A percentile compares a stretch with the other conserved stretches of the same genome.
Conservation (phyloP, 2,888 invertebrate species). For the Gortyna flavago region DNA sequence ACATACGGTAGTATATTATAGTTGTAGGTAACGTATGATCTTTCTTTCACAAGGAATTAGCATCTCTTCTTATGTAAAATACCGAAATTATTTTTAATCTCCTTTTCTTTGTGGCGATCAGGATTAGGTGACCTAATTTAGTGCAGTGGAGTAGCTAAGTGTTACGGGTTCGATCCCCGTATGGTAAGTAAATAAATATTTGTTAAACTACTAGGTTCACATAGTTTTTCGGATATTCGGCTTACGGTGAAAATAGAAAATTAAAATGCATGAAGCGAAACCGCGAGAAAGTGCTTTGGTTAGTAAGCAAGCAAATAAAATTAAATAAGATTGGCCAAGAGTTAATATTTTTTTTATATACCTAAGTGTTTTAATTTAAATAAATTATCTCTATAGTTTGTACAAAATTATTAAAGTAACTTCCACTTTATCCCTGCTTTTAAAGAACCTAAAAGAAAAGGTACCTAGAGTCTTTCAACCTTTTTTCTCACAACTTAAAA, state of each 20-base stretch:
- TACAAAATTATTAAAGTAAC: not conserved
- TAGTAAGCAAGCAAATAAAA: not conserved
- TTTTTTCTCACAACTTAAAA: not conserved
- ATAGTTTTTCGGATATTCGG: not conserved
- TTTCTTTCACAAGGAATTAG: not conserved
- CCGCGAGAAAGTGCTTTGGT: not conserved
- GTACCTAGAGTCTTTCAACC: rapidly evolving
- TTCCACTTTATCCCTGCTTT: not conserved
- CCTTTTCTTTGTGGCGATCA: not conserved
- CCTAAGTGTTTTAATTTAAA: not conserved
- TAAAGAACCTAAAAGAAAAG: not conserved
- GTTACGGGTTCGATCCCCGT: not conserved
- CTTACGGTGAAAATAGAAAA: not conserved
- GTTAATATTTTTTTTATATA: not conserved
- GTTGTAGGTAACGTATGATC: not conserved
- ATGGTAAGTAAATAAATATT: not conserved
- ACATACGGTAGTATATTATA: too few species aligned
- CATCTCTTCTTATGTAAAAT: not conserved
- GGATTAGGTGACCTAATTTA: not conserved
- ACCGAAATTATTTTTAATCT: not conserved
- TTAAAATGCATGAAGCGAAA: not conserved
- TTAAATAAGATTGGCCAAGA: not conserved
- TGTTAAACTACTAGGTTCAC: not conserved
- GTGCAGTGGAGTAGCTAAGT: not conserved
- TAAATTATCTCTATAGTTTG: not conserved